phyloP scores from a whole-genome alignment of 2,113 vertebrate genomes.

The Rhipidura dahli region DNA sequence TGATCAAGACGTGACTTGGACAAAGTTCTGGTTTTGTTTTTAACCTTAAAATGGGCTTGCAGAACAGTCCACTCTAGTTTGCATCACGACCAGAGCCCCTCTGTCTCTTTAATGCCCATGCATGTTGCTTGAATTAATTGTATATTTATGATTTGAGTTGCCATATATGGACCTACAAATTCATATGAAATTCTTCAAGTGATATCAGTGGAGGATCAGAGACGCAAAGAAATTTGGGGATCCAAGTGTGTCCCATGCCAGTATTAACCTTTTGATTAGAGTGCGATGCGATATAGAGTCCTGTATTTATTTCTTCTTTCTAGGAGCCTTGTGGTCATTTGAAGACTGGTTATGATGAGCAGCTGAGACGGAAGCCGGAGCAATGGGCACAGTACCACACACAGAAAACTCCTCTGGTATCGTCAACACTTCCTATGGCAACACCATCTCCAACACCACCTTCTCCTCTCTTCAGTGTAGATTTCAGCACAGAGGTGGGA shows the following conservation, averaged over 20 bases:
- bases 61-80: neutral
- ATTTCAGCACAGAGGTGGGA: constrained; percentile 88
- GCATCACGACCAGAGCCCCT: neutral
- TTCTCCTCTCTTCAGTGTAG: constrained; percentile 90
- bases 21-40: neutral
- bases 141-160: neutral
- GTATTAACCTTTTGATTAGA: neutral
- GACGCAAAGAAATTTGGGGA: neutral
- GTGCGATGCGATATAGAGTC: neutral
- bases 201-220: neutral
- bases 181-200: neutral
- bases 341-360: constrained; percentile 88
- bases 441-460: constrained; percentile 85
- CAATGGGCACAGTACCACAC: constrained; percentile 89
- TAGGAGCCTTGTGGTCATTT: constrained; percentile 87
- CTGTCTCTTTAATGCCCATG: neutral
- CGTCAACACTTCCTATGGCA: constrained; percentile 74
- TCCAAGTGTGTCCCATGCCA: neutral
- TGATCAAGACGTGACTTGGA: neutral
- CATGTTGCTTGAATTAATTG: neutral
- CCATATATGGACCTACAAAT: neutral
- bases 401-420: constrained; percentile 76
- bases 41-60: neutral
- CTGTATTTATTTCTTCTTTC: neutral
- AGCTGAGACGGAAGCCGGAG: constrained; percentile 88